Evolutionary conservation across 2,797 vertebrate species (phyloP).

Genomic region (Lophura swinhoii): DNA sequence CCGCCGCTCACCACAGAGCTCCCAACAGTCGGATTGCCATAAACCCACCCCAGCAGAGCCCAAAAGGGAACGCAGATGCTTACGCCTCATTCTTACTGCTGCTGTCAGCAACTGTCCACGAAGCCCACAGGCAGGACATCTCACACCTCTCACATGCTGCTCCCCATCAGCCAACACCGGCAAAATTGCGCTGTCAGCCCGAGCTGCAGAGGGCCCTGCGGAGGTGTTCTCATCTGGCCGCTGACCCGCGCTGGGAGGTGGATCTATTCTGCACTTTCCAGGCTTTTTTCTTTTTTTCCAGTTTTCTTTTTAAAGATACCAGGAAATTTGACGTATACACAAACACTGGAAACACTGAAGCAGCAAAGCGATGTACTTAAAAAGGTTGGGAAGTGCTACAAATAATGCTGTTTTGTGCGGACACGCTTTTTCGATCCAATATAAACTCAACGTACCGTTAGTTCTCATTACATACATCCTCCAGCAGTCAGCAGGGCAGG

Average conservation of each 20-base stretch:
- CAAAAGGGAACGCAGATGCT: not conserved
- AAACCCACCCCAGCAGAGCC: not conserved
- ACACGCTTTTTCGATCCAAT: not conserved
- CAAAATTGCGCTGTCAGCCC: conserved; percentile 8
- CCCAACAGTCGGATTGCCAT: not conserved
- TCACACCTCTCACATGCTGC: conserved; percentile 12
- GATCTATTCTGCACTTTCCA: not conserved
- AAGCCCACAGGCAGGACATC: not conserved
- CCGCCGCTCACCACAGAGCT: not conserved
- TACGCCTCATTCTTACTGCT: not conserved
- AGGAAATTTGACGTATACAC: not conserved
- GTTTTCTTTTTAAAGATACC: not conserved
- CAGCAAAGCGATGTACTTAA: not conserved
- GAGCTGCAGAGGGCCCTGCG: not conserved
- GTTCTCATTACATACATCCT: not conserved
- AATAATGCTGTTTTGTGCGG: not conserved
- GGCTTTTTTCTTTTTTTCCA: not conserved
- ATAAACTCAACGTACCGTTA: not conserved
- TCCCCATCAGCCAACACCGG: conserved; percentile 39
- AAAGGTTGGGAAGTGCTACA: not conserved
- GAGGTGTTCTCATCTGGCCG: conserved; percentile 16
- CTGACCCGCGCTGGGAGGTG: not conserved
- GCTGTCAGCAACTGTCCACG: not conserved
- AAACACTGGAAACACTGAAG: not conserved
- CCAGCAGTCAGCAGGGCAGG: not conserved